Percentiles rank a stretch among this genome's conserved stretches.
Conservation (phyloP, 2,113 vertebrate genomes). For the Meleagris gallopavo region DNA sequence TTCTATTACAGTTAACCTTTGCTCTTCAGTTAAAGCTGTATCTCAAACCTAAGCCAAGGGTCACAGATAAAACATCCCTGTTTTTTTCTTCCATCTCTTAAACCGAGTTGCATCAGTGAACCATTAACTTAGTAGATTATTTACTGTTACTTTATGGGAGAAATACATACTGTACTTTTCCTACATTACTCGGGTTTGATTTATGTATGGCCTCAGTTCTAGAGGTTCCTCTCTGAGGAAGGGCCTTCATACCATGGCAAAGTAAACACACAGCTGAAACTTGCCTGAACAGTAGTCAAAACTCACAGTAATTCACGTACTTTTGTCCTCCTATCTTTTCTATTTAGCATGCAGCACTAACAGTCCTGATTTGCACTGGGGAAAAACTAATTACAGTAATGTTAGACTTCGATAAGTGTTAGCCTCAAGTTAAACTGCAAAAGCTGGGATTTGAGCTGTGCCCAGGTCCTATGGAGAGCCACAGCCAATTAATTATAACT, state of each 20-base stretch:
- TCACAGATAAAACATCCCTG: constrained; percentile 62
- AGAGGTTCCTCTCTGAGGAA: not conserved
- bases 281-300: not conserved
- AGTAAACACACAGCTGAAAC: constrained; percentile 5
- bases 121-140: constrained; percentile 69
- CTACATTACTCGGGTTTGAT: constrained; percentile 9
- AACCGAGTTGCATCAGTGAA: constrained; percentile 56
- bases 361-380: not conserved
- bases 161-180: constrained; percentile 47
- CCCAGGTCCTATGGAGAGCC: not conserved
- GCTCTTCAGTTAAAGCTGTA: constrained; percentile 64
- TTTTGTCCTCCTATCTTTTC: not conserved
- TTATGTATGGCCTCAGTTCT: not conserved
- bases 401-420: not conserved
- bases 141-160: constrained; percentile 52
- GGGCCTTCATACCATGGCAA: not conserved
- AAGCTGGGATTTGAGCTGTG: not conserved
- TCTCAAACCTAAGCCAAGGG: constrained; percentile 64
- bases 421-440: not conserved
- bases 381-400: not conserved
- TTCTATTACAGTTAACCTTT: constrained; percentile 70
- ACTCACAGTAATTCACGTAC: not conserved
- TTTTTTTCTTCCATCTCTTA: constrained; percentile 11
- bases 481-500: not conserved
- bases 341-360: not conserved